Evolutionary conservation across 2,888 invertebrate genomes (phyloP).

Genomic region (Apoderus coryli): DNA sequence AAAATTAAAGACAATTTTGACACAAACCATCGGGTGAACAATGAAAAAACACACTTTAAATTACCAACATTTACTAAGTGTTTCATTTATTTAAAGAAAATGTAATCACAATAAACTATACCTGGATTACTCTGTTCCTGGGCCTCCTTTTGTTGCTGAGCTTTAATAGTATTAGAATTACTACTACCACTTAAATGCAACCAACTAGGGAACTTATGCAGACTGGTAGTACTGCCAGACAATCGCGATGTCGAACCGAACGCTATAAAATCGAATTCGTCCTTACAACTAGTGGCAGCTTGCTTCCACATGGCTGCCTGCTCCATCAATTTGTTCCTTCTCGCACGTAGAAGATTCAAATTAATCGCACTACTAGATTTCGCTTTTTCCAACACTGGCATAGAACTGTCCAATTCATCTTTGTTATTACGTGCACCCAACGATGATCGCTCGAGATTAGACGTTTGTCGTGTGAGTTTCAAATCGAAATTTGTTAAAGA

Average conservation of each 20-base stretch:
- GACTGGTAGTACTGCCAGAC: constrained; percentile 13
- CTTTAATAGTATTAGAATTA: no score
- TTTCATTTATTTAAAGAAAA: no score
- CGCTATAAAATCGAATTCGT: constrained; percentile 32
- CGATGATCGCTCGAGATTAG: constrained; percentile 30
- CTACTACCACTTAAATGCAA: constrained; percentile 18
- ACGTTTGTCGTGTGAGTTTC: constrained; percentile 29
- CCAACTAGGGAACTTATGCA: constrained; percentile 20
- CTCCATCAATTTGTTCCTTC: constrained; percentile 28
- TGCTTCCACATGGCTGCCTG: constrained; percentile 22
- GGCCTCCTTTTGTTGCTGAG: constrained; percentile 16
- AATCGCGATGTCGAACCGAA: constrained; percentile 22
- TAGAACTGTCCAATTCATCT: constrained; percentile 18
- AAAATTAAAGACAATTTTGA: no score
- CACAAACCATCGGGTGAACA: no score
- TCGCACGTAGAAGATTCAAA: constrained; percentile 28
- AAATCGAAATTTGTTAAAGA: constrained; percentile 27
- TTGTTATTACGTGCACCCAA: no score
- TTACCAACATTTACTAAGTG: no score
- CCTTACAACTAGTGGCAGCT: constrained; percentile 22
- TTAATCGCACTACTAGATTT: constrained; percentile 34
- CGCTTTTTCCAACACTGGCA: constrained; percentile 29
- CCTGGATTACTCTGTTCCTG: no score
- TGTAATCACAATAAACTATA: no score
- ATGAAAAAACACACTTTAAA: no score